Base-by-base conservation (phyloP, 2,888 invertebrate genomes). In the Orthonevra nobilis region DNA sequence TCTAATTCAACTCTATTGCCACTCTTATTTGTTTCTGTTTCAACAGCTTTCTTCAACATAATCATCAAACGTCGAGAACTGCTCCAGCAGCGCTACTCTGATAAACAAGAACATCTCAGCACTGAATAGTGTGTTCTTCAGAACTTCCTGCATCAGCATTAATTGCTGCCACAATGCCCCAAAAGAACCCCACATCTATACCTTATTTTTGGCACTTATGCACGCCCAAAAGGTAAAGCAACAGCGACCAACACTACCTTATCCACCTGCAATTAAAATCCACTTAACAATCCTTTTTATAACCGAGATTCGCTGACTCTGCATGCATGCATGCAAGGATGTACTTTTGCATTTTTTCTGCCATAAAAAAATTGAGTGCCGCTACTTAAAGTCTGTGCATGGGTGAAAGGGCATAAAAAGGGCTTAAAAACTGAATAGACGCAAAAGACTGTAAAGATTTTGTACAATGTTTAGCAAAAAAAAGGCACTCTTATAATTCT, bases 241-340 rank as follows among this genome's bases (percentile, higher is more conserved):
- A 20, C 66, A 15, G 17, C 32, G 30, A 10, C 10, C 26, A 2
- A 15, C 23, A 6, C 15, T 15, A 44, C 7, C 15, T 10, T 28
- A 30, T n/a, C 12, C 54, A 48, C 60, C 72, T 79, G 52, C 66
- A 79, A 79, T 72, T 79, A 79, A 72, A 72, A 72, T 66, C 72
- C 66, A 79, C 72, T 79, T 66, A 60, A 54, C 26, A 23, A 54
- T 64, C 52, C 48, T 72, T 72, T 72, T 66, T 54, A 46, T 60
- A 32, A 20, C 2, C 64, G 36, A 46, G 19, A 68, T 63, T 28
- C 66, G 77, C 66, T 56, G 72, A 66, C 38, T 54, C 66, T 48
- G 66, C 64, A 60, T 52, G 14, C 15, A 30, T 19, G 56, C 20
- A 44, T 58, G 15, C 44, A 56, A 69, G 42, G 63, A 50, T 52